Conservation (phyloP, 2,888 invertebrate species). For the Tetropium fuscum region DNA sequence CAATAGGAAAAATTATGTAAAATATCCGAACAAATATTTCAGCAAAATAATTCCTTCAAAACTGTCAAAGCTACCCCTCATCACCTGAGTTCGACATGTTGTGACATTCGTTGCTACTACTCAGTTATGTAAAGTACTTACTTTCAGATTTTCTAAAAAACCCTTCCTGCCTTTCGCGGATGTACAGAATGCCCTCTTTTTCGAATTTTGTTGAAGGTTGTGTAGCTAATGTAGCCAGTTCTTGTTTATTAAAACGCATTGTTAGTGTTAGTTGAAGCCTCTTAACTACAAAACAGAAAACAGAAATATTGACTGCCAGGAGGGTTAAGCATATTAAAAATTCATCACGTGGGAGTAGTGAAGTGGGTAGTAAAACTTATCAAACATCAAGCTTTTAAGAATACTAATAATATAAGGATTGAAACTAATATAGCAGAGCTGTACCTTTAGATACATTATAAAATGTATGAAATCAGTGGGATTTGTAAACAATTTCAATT, state of each 20-base stretch:
- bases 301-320: conserved; percentile 9
- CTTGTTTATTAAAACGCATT: conserved; percentile 94
- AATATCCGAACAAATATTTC: no score
- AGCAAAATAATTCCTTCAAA: no score
- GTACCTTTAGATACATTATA: no score
- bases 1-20: no score
- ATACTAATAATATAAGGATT: not conserved
- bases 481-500: conserved; percentile 13
- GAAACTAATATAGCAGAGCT: no score
- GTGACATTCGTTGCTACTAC: no score
- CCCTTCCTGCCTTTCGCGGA: conserved; percentile 91
- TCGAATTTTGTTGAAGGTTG: conserved; percentile 91
- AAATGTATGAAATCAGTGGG: not conserved
- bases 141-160: conserved; percentile 93
- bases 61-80: no score
- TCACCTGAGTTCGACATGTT: no score
- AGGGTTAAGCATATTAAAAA: conserved; percentile 15
- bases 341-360: conserved; percentile 8
- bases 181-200: conserved; percentile 88
- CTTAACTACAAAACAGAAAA: conserved; percentile 24
- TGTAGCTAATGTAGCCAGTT: conserved; percentile 85
- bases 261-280: conserved; percentile 22
- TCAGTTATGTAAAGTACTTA: conserved; percentile 66
- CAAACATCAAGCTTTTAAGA: conserved; percentile 14
- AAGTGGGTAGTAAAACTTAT: conserved; percentile 8